Evolutionary conservation across 1,140 invertebrate genomes (phyloP).

Genomic region (Glossosoma conforme): DNA sequence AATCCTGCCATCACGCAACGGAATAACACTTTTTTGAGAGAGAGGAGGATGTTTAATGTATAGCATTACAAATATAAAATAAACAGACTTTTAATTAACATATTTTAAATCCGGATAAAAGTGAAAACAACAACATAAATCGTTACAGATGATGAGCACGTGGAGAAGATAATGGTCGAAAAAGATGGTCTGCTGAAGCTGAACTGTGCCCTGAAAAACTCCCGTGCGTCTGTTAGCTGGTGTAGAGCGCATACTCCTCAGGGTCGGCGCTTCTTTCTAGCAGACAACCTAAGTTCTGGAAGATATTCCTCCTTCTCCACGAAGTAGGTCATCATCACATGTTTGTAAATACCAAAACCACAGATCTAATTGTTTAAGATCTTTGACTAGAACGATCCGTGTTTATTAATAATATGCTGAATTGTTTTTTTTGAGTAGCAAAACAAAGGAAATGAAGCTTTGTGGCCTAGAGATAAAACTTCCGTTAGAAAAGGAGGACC

Average conservation of each 20-base stretch:
- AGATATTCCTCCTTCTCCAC: slow-evolving; percentile 22
- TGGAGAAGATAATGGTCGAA: slow-evolving; percentile 1
- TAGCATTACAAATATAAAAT: too few species aligned
- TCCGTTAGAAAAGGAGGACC: slow-evolving; percentile 14
- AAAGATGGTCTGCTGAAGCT: background rate
- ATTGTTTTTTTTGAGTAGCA: background rate
- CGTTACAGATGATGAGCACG: slow-evolving; percentile 8
- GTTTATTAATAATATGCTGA: background rate
- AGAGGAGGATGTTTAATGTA: too few species aligned
- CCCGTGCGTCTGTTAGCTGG: slow-evolving; percentile 11
- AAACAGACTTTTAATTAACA: slow-evolving; percentile 1
- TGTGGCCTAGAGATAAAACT: slow-evolving; percentile 22
- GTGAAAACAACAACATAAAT: background rate
- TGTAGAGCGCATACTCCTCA: slow-evolving; percentile 19
- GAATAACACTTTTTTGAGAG: too few species aligned
- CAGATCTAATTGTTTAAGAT: background rate
- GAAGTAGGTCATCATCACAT: slow-evolving; percentile 4
- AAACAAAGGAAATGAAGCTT: background rate
- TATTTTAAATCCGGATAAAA: background rate
- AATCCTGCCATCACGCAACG: too few species aligned
- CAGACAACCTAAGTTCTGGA: slow-evolving; percentile 6
- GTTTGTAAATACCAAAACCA: slow-evolving; percentile 2
- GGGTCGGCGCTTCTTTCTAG: slow-evolving; percentile 14
- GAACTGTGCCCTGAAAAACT: slow-evolving; percentile 8
- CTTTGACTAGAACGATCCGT: background rate